Base-by-base conservation (phyloP, 2,113 vertebrate species). In the Semicossyphus pulcher region DNA sequence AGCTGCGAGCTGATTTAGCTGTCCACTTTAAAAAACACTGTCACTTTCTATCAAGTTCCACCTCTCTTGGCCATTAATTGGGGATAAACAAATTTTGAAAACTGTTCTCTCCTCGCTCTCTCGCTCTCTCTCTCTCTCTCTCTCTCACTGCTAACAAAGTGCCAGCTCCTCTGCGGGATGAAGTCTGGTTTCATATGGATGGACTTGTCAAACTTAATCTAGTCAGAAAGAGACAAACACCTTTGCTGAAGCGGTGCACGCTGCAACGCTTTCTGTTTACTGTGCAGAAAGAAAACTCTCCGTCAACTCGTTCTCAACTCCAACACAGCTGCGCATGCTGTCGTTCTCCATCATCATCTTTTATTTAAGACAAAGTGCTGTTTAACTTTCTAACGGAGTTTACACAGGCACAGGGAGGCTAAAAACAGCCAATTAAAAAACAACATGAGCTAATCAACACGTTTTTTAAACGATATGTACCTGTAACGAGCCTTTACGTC, bases 161-260 rank as follows among this genome's bases (percentile, higher is more conserved):
- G 21, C 68, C 3, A 9, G n/a, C 72, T 77, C 70, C 65, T 78
- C 52, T 26, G 47, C 16, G 28, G 58, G 58, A 80, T 70, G 32
- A 69, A 68, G 79, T 54, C 51, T 25, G 64, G 73, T 81, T 83
- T 73, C 34, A 23, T 79, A 56, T 67, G 76, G 78, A 74, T 65
- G 64, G 58, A 78, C 67, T 75, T 83, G 86, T 88, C 81, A 89
- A 76, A 83, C 73, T 58, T 72, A 73, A 89, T 88, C 72, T 74
- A 59, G 53, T 67, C 32, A 11, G 61, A 87, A 44, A 66, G 71
- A 77, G 77, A 80, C 52, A 78, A 81, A 75, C 65, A 76, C 69
- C 47, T 62, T 52, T 59, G 59, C 36, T 9, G 14, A 32, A 67
- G 63, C 34, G 4, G 29, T 66, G 21, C 60, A 64, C n/a, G 59